Evolutionary conservation across 2,113 vertebrate genomes (phyloP).

Genomic region (Callaeas wilsoni): DNA sequence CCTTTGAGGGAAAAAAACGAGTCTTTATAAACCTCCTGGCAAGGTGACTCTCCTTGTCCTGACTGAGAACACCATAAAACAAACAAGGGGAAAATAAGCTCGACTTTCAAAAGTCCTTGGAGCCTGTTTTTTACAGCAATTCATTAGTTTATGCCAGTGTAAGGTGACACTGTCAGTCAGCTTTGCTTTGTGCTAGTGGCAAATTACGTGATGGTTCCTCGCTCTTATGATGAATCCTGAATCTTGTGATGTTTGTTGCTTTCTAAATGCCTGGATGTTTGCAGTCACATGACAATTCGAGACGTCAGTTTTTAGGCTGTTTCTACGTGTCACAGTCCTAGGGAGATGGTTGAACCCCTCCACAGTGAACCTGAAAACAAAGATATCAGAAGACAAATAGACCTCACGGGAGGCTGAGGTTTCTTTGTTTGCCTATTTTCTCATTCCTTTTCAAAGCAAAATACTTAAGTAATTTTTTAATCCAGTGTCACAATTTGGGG

Average conservation of each 20-base stretch:
- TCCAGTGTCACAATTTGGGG: neutral
- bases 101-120: conserved; percentile 38
- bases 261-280: neutral
- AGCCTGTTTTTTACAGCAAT: neutral
- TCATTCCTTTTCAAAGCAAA: neutral
- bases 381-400: neutral
- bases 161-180: neutral
- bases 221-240: neutral
- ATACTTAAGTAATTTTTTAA: neutral
- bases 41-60: conserved; percentile 1
- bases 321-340: neutral
- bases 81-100: conserved; percentile 6
- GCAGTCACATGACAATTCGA: neutral
- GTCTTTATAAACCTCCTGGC: neutral
- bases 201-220: neutral
- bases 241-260: conserved; percentile 6
- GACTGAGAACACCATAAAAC: neutral
- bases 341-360: neutral
- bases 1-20: neutral
- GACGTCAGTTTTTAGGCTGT: neutral
- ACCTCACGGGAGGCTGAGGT: neutral
- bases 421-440: neutral
- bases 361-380: neutral
- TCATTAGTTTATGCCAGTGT: neutral
- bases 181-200: neutral